phyloP scores from a whole-genome alignment of 1,140 invertebrate species.

The Zaprionus capensis region DNA sequence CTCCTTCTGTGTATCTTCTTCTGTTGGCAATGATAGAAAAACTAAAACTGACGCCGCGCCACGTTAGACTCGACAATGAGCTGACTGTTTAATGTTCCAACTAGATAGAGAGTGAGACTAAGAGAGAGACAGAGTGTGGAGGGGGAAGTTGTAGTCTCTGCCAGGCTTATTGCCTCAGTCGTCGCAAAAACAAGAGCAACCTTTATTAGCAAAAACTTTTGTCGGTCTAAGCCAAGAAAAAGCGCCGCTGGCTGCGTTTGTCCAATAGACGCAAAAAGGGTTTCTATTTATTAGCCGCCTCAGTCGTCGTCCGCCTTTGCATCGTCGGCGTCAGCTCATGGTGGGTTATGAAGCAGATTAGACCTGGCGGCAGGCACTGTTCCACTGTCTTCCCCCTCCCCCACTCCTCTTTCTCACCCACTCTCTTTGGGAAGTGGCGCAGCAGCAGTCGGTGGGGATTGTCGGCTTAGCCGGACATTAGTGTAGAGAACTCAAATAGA shows the following conservation, averaged over 20 bases:
- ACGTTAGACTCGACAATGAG: slow-evolving; percentile 76
- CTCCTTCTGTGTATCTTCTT: not conserved
- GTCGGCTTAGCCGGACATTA: slow-evolving; percentile 43
- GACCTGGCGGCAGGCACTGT: slow-evolving; percentile 27
- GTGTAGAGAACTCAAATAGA: not conserved
- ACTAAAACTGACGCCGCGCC: slow-evolving; percentile 69
- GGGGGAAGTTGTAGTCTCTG: slow-evolving; percentile 4
- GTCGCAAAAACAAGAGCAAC: slow-evolving; percentile 68
- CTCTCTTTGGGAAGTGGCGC: slow-evolving; percentile 5
- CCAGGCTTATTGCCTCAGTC: slow-evolving; percentile 40
- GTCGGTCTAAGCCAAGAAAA: slow-evolving; percentile 59
- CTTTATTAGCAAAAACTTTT: slow-evolving; percentile 72
- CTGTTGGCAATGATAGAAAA: slow-evolving; percentile 53
- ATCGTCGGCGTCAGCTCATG: slow-evolving; percentile 5
- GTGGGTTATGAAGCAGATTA: slow-evolving; percentile 54
- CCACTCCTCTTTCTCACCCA: not conserved
- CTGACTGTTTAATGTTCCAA: slow-evolving; percentile 74
- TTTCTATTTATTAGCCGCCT: slow-evolving; percentile 70
- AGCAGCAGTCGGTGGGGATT: slow-evolving; percentile 21
- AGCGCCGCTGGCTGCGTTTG: slow-evolving; percentile 57
- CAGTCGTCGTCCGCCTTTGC: not conserved
- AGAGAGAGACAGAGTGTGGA: not conserved
- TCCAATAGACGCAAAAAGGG: slow-evolving; percentile 66
- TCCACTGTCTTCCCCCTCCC: not conserved
- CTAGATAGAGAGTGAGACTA: slow-evolving; percentile 4